Base-by-base conservation (phyloP, 2,888 invertebrate species). In the Selenia dentaria region DNA sequence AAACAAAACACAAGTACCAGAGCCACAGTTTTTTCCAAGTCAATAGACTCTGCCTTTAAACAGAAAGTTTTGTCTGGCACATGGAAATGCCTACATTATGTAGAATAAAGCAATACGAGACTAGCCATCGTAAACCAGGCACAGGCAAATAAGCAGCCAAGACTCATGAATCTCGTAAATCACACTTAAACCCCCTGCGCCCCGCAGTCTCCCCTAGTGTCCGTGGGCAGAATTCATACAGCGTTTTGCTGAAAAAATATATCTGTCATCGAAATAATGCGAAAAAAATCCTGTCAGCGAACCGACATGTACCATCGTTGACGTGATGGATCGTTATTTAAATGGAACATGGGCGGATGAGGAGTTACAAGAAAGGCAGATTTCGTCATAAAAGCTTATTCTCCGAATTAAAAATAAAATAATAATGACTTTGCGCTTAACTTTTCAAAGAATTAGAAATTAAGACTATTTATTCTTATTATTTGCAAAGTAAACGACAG, bases 141-240 rank as follows among this genome's bases (percentile, higher is more conserved):
- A 63, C 71, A 77, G 67, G 74, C 77, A 77, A 83, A 79, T 73
- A 78, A 71, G 66, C 64, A 67, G 59, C 66, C 62, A 50, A 65
- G 72, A 67, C 81, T 80, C 81, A 74, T 78, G 76, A 79, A 79
- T 76, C 74, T 73, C 77, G 78, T 87, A 87, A 85, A 88, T 88
- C 86, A 83, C 73, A 82, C 77, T 80, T 84, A 83, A 54, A 82
- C 68, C 70, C 65, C 74, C 68, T 64, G 60, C 64, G 70, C 73
- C 72, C 76, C 70, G 64, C 72, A 70, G 70, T 64, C 64, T 50
- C 52, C 66, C 67, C 10, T 25, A 68, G 67, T 49, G 72, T 68
- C 67, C 85, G 87, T 84, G 87, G 60, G 64, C 73, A 51, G 86
- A 84, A 87, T 87, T 74, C 73, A 73, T 76, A 80, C 79, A 61